phyloP scores from a whole-genome alignment of 2,888 invertebrate species.

The Shargacucullia verbasci region DNA sequence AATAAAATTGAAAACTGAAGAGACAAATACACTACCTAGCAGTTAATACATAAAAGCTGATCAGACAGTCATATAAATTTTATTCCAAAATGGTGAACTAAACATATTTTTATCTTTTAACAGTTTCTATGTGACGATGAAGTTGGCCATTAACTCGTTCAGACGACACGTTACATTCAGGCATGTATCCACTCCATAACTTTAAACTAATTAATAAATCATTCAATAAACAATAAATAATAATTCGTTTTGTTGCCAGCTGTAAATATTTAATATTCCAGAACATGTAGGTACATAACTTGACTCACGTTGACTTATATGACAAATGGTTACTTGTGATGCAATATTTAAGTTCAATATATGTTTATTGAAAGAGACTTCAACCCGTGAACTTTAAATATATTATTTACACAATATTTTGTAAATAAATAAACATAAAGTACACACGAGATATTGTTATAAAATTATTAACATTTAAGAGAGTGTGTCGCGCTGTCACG shows the following conservation, averaged over 20 bases:
- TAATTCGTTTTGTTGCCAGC: neutral
- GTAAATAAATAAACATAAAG: slow-evolving; percentile 22
- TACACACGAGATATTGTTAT: slow-evolving; percentile 43
- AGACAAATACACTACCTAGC: no score
- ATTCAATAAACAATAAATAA: no score
- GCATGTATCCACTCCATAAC: no score
- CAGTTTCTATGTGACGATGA: no score
- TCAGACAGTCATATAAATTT: no score
- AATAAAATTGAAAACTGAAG: no score
- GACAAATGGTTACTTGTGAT: slow-evolving; percentile 27
- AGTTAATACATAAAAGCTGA: no score
- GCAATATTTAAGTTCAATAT: slow-evolving; percentile 33
- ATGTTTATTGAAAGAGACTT: slow-evolving; percentile 24
- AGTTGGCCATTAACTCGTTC: no score
- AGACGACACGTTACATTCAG: no score
- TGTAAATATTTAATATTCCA: neutral
- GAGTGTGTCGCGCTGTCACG: slow-evolving; percentile 38
- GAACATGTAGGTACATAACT: neutral
- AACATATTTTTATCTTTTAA: no score
- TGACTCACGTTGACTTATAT: slow-evolving; percentile 1
- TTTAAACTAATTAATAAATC: no score
- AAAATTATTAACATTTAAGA: slow-evolving; percentile 42
- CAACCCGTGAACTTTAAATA: slow-evolving; percentile 43
- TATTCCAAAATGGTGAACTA: no score
- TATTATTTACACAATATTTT: slow-evolving; percentile 23